Evolutionary conservation across 2,797 vertebrate genomes (phyloP).

Genomic region (Falco novaeseelandiae): DNA sequence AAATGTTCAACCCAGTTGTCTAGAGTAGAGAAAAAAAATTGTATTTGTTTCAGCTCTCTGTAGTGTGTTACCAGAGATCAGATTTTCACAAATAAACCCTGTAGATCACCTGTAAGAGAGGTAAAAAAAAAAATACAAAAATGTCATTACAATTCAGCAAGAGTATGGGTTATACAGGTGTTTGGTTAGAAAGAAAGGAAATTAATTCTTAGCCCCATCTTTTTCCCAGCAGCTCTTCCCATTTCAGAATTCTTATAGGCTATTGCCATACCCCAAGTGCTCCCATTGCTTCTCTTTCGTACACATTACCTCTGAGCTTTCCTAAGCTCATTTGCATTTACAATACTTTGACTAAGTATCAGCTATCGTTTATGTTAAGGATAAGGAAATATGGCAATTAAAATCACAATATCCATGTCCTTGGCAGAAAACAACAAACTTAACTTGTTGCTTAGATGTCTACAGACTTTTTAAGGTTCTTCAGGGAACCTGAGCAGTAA

Average conservation of each 20-base stretch:
- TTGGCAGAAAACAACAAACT: not conserved
- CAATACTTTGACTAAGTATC: not conserved
- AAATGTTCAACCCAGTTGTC: not conserved
- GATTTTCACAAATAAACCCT: not conserved
- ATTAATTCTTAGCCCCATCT: not conserved
- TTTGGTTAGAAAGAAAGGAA: not conserved
- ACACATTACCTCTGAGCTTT: not conserved
- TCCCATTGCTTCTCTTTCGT: not conserved
- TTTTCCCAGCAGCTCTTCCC: not conserved
- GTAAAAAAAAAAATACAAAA: not conserved
- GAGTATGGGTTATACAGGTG: not conserved
- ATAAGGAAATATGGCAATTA: not conserved
- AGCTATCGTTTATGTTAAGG: not conserved
- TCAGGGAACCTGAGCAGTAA: not conserved
- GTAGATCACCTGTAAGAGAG: not conserved
- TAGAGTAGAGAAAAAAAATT: not conserved
- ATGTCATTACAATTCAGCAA: not conserved
- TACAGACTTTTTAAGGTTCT: not conserved
- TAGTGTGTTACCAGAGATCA: not conserved
- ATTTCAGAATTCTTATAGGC: not conserved
- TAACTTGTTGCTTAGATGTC: not conserved
- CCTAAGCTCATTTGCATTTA: not conserved
- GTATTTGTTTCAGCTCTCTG: not conserved
- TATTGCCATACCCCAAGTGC: not conserved
- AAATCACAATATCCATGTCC: not conserved